These are phyloP conservation scores for Nomada hirtipes DNA, from an alignment of 2,888 invertebrate genomes.

Conservation along the genomic window DNA sequence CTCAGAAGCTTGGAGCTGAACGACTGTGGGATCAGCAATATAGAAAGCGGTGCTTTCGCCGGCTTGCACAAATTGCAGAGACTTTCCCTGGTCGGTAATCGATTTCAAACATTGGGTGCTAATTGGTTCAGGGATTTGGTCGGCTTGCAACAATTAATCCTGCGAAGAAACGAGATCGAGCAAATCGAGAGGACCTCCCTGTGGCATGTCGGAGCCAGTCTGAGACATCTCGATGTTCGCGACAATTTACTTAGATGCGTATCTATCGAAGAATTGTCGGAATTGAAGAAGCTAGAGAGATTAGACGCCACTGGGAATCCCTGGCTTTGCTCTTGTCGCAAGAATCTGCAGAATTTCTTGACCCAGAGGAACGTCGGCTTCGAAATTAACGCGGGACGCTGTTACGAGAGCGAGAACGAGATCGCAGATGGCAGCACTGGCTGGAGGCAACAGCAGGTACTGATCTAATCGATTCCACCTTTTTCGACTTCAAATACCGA, in stretches of 20 bases:
- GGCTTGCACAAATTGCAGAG: constrained; percentile 75
- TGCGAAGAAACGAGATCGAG: constrained; percentile 68
- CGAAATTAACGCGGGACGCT: constrained; percentile 65
- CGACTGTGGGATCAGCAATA: constrained; percentile 67
- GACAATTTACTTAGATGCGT: constrained; percentile 72
- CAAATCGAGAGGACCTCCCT: constrained; percentile 67
- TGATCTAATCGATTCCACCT: neutral
- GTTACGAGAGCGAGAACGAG: constrained; percentile 52
- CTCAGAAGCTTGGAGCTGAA: constrained; percentile 71
- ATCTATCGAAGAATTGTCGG: constrained; percentile 54
- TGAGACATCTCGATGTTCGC: constrained; percentile 68
- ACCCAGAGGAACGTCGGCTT: constrained; percentile 66
- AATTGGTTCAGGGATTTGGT: constrained; percentile 75
- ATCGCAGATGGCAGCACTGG: constrained; percentile 6
- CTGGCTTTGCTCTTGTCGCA: constrained; percentile 72
- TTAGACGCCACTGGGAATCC: constrained; percentile 72
- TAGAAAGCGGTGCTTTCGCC: constrained; percentile 75
- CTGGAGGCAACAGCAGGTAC: constrained; percentile 55
- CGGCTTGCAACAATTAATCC: constrained; percentile 68
- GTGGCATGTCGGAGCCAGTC: constrained; percentile 57
- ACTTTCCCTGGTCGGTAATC: constrained; percentile 70
- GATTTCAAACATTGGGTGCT: constrained; percentile 54
- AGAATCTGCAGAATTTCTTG: constrained; percentile 63
- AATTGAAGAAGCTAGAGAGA: constrained; percentile 64
- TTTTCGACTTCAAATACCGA: neutral